Evolutionary conservation across 2,113 vertebrate species (phyloP).

Genomic region (Geothlypis trichas): DNA sequence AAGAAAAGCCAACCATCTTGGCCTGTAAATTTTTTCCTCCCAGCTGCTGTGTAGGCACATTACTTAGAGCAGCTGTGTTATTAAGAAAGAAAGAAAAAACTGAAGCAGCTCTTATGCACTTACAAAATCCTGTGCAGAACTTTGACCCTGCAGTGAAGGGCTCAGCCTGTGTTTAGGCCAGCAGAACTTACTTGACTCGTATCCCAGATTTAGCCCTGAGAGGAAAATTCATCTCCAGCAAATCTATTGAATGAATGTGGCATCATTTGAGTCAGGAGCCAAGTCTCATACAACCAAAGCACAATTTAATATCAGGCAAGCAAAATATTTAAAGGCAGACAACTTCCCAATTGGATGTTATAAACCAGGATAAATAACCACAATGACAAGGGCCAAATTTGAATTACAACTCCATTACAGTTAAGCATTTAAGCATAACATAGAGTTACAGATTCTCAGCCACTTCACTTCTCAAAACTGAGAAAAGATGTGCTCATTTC

Average conservation of each 20-base stretch:
- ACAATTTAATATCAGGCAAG: neutral
- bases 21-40: neutral
- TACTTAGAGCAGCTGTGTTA: neutral
- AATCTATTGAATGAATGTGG: neutral
- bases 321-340: neutral
- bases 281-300: neutral
- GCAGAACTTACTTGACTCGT: neutral
- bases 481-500: rapidly evolving
- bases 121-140: neutral
- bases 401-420: neutral
- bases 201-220: neutral
- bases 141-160: neutral
- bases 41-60: neutral
- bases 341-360: neutral
- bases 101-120: neutral
- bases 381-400: neutral
- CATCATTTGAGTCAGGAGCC: neutral
- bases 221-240: neutral
- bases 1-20: neutral
- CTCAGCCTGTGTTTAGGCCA: neutral
- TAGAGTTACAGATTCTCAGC: neutral
- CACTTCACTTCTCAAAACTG: neutral
- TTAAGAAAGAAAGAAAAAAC: neutral
- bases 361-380: neutral
- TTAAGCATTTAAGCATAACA: neutral